Percentiles rank a stretch among this genome's conserved stretches.
Evolutionary conservation across 1,140 invertebrate species (phyloP).

Genomic region (Papilio polytes): DNA sequence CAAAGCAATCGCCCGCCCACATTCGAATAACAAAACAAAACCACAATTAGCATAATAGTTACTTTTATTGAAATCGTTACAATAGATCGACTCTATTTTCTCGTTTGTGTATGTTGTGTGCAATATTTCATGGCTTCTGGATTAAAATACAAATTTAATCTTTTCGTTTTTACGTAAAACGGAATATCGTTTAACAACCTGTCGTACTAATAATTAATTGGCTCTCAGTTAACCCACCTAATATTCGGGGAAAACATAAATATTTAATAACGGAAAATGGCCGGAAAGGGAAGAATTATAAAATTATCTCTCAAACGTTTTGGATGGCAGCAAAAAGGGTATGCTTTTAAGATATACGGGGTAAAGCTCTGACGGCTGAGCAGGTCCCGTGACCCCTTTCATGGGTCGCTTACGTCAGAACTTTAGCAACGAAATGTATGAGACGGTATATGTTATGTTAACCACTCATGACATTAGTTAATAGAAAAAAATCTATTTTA

Average conservation of each 20-base stretch:
- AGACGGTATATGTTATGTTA: slow-evolving; percentile 22
- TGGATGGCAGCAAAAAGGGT: slow-evolving; percentile 61
- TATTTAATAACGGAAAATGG: slow-evolving; percentile 77
- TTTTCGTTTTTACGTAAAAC: slow-evolving; percentile 39
- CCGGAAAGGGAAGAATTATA: slow-evolving; percentile 79
- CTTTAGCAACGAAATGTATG: slow-evolving; percentile 43
- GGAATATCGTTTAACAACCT: slow-evolving; percentile 43
- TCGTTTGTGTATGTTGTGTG: slow-evolving; percentile 8
- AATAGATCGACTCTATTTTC: slow-evolving; percentile 45
- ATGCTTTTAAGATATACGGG: slow-evolving; percentile 64
- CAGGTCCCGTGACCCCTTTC: slow-evolving; percentile 57
- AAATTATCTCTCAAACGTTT: slow-evolving; percentile 79
- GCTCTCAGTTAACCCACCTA: slow-evolving; percentile 68
- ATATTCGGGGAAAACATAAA: slow-evolving; percentile 71
- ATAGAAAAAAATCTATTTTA: slow-evolving; percentile 22
- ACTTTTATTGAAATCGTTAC: slow-evolving; percentile 59
- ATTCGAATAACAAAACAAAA: slow-evolving; percentile 78
- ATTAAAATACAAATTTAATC: neutral
- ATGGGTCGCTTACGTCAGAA: slow-evolving; percentile 53
- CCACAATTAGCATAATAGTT: slow-evolving; percentile 82
- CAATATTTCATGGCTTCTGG: neutral
- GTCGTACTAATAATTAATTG: slow-evolving; percentile 64
- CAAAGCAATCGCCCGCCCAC: slow-evolving; percentile 58
- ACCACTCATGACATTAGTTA: neutral
- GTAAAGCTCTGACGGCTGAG: slow-evolving; percentile 51